Conservation (phyloP, 2,797 vertebrate genomes). For the Crocidura indochinensis region DNA sequence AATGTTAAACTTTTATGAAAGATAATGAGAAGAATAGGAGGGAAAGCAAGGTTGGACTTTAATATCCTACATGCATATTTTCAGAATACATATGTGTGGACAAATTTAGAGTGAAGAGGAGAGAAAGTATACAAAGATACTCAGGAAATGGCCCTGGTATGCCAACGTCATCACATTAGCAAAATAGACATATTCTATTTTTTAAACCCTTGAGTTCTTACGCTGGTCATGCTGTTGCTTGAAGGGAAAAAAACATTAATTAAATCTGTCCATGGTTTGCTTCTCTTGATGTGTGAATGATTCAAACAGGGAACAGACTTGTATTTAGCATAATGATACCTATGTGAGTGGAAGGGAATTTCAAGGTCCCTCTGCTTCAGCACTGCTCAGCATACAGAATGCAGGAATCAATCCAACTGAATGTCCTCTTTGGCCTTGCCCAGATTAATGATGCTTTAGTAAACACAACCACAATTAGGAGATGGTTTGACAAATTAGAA, state of each 20-base stretch:
- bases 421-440: not conserved
- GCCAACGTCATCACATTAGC: not conserved
- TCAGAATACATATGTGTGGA: not conserved
- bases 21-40: not conserved
- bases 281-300: constrained; percentile 11
- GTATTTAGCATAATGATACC: not conserved
- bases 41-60: constrained; percentile 1
- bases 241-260: not conserved
- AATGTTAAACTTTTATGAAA: constrained; percentile 36
- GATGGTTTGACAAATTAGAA: not conserved
- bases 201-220: constrained; percentile 24
- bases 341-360: not conserved
- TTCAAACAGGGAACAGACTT: not conserved
- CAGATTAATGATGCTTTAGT: not conserved
- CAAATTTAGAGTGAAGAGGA: not conserved
- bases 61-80: not conserved
- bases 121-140: not conserved
- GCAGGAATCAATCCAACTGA: not conserved
- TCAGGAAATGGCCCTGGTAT: not conserved
- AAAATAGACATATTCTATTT: not conserved
- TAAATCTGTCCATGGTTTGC: not conserved
- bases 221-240: constrained; percentile 24
- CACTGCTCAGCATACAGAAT: not conserved
- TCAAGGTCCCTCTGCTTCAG: not conserved
- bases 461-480: constrained; percentile 32